Evolutionary conservation across 92 coral and sea anemone species (phyloP), one percentile per base, ranked within the genome.

Genomic region (Heliopora coerulea): DNA sequence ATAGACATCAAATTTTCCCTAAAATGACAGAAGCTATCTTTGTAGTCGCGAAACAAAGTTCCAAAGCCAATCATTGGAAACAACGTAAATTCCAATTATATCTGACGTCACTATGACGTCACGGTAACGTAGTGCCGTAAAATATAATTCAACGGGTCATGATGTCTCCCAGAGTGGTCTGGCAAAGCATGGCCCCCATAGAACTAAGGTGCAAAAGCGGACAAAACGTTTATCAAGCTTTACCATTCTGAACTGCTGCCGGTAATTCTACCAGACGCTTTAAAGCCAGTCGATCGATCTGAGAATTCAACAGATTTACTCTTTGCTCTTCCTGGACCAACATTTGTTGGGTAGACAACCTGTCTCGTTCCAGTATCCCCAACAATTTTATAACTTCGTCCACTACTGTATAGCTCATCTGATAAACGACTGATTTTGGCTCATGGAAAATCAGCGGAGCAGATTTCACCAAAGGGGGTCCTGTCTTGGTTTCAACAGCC

Each of bases 241-340:
- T n/a, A 87, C 98, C 98, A 86, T 72, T 93, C 80, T 93, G 98
- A 44, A 93, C 98, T 67, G 91, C 92, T 49, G 75, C 64, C 1
- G 98, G 98, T 9, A 93, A 76, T 46, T 93, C 89, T 14, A 81
- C 73, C 89, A 93, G 81, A 59, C 98, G 83, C 67, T 89, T 85
- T 78, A 84, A 87, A 20, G 98, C 98, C 59, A 68, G 83, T 27
- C 65, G 37, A 72, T 93, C 98, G 80, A 93, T 93, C 82, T 88
- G 86, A 54, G 80, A 52, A 21, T 86, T 73, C 44, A 93, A 81
- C 34, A 58, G 77, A 24, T 73, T 69, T 14, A 93, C 96, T 79
- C 95, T 75, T 57, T 83, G 88, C 72, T 82, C 67, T 79, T 93
- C 98, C 39, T 68, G 87, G 8, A 57, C 73, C 17, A 93, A 73